Evolutionary conservation across 2,888 invertebrate species (phyloP).

Genomic region (Bombylius major): DNA sequence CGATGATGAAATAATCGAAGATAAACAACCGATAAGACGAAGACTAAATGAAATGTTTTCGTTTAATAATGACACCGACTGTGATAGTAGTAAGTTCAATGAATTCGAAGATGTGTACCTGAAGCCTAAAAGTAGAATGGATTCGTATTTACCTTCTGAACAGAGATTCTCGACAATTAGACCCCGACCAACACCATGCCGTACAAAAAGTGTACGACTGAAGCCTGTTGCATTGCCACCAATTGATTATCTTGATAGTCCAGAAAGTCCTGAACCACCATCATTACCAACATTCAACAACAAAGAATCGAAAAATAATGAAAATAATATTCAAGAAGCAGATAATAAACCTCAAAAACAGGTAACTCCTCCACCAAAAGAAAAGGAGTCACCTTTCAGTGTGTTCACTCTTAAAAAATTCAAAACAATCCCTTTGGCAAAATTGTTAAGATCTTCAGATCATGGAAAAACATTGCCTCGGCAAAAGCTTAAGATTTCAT

Average conservation of each 20-base stretch:
- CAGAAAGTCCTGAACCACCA: background rate
- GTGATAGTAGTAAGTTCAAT: slow-evolving; percentile 22
- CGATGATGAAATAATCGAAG: background rate
- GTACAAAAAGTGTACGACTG: slow-evolving; percentile 25
- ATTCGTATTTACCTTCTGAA: slow-evolving; percentile 3
- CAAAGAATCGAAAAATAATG: background rate
- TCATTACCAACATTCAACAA: slow-evolving; percentile 3
- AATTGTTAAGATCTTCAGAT: slow-evolving; percentile 4
- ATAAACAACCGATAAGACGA: too few species aligned
- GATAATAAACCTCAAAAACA: too few species aligned
- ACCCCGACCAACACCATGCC: slow-evolving; percentile 21
- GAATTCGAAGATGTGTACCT: slow-evolving; percentile 10
- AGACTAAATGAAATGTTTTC: too few species aligned
- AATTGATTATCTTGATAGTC: background rate
- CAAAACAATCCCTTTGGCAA: slow-evolving; percentile 9
- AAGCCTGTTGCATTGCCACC: slow-evolving; percentile 2
- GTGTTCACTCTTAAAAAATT: slow-evolving; percentile 1
- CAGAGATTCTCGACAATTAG: slow-evolving; percentile 16
- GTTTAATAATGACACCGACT: slow-evolving; percentile 13
- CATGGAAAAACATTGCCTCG: background rate
- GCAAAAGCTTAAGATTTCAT: background rate
- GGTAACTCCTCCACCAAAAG: background rate
- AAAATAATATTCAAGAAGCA: background rate
- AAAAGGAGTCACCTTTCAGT: background rate
- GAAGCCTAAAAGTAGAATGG: slow-evolving; percentile 1